Evolutionary conservation across 1,140 invertebrate species (phyloP).

Genomic region (Pseudomyrmex gracilis): DNA sequence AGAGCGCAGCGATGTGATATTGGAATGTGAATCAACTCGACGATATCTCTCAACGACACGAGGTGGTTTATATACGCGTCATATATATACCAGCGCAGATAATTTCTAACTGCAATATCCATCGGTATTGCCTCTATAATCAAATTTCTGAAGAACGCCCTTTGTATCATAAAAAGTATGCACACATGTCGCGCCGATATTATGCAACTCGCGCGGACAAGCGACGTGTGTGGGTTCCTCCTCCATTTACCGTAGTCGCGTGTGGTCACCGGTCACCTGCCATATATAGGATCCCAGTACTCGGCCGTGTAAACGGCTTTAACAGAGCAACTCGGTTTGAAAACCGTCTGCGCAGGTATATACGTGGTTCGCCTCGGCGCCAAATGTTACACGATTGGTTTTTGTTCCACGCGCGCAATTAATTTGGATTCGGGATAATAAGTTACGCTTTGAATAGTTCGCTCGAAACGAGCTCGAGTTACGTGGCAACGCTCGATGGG

Average conservation of each 20-base stretch:
- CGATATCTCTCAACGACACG: too few relatives aligned
- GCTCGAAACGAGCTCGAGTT: neutral
- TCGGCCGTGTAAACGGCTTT: conserved; percentile 1
- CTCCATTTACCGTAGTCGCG: conserved; percentile 20
- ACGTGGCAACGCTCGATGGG: neutral
- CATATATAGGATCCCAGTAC: conserved; percentile 25
- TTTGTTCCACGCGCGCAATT: neutral
- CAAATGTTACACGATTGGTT: conserved; percentile 43
- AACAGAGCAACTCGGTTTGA: neutral
- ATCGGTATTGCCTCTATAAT: neutral
- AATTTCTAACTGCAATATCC: conserved; percentile 35
- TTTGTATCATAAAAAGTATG: too few relatives aligned
- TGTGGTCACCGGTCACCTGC: conserved; percentile 1
- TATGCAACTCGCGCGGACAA: conserved; percentile 49
- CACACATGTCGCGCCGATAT: conserved; percentile 15
- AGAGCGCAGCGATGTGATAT: conserved; percentile 1
- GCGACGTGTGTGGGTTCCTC: conserved; percentile 16
- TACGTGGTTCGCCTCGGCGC: conserved; percentile 32
- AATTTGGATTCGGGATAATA: neutral
- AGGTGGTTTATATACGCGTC: conserved; percentile 18
- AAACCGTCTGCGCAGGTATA: neutral
- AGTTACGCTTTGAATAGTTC: neutral
- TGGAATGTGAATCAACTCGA: neutral
- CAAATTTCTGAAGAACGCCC: too few relatives aligned
- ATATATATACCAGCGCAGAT: conserved; percentile 17